Conservation (phyloP, 2,888 invertebrate genomes). For the Andrena haemorrhoa region DNA sequence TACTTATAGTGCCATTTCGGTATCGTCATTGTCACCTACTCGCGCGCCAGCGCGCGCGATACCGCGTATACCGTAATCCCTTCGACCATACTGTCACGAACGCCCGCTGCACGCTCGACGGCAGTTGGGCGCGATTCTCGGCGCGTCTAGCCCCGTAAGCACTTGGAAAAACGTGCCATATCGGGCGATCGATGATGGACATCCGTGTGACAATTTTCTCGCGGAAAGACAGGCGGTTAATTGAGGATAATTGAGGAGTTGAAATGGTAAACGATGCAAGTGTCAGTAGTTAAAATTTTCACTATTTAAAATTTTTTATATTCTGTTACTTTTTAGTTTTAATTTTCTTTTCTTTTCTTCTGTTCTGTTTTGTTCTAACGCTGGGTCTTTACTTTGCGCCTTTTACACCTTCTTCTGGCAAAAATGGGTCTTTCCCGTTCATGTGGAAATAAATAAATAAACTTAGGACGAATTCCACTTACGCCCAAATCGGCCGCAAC, state of each 20-base stretch:
- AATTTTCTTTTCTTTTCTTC: too few relatives aligned
- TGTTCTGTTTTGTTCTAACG: too few relatives aligned
- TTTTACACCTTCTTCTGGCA: too few relatives aligned
- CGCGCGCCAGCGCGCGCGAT: conserved; percentile 18
- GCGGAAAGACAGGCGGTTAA: not conserved
- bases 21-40: conserved; percentile 72
- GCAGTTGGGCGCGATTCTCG: conserved; percentile 40
- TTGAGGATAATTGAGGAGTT: not conserved
- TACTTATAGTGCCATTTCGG: conserved; percentile 72
- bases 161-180: not conserved
- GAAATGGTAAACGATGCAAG: not conserved
- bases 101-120: conserved; percentile 39
- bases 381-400: too few relatives aligned
- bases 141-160: conserved; percentile 9
- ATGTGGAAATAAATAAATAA: too few relatives aligned
- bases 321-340: too few relatives aligned
- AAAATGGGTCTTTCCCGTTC: too few relatives aligned
- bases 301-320: too few relatives aligned
- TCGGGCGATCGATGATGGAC: not conserved
- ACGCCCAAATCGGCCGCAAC: too few relatives aligned
- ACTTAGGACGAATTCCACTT: too few relatives aligned
- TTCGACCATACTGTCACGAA: conserved; percentile 25
- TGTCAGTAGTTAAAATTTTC: not conserved
- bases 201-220: not conserved
- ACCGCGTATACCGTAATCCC: conserved; percentile 59